Evolutionary conservation across 2,888 invertebrate genomes (phyloP).

Genomic region (Polydrusus cervinus): DNA sequence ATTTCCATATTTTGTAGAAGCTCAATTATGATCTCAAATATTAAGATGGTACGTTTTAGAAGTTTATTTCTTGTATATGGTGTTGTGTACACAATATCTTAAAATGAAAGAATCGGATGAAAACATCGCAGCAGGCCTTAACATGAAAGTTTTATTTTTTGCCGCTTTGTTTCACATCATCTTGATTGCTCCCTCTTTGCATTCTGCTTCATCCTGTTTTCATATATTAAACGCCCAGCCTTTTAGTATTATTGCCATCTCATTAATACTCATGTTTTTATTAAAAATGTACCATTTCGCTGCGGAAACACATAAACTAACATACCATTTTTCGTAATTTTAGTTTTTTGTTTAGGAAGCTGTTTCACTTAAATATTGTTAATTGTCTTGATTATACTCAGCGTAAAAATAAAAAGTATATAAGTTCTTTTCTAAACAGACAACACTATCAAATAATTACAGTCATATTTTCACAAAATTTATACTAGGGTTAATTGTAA

Average conservation of each 20-base stretch:
- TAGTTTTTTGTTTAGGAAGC: not conserved
- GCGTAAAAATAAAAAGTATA: too few species aligned
- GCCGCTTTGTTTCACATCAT: constrained; percentile 27
- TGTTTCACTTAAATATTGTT: too few species aligned
- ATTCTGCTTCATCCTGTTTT: constrained; percentile 22
- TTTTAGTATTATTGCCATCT: constrained; percentile 30
- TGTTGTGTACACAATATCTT: not conserved
- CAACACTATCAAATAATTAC: too few species aligned
- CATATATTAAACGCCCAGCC: constrained; percentile 27
- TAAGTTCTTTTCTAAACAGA: too few species aligned
- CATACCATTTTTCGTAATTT: not conserved
- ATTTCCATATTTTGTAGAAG: too few species aligned
- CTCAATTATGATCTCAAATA: too few species aligned
- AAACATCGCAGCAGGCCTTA: not conserved
- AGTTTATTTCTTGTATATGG: too few species aligned
- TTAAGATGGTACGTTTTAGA: too few species aligned
- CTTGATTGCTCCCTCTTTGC: constrained; percentile 27
- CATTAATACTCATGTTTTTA: constrained; percentile 28
- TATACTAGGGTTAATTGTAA: too few species aligned
- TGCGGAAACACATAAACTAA: constrained; percentile 24
- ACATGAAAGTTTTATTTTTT: constrained; percentile 54
- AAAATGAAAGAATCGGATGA: not conserved
- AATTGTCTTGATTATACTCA: too few species aligned
- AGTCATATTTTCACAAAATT: too few species aligned
- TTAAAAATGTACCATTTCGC: constrained; percentile 26